Percentiles rank a stretch among this genome's conserved stretches.
Evolutionary conservation across 2,113 vertebrate genomes (phyloP).

Genomic region (Callopanchax toddi): DNA sequence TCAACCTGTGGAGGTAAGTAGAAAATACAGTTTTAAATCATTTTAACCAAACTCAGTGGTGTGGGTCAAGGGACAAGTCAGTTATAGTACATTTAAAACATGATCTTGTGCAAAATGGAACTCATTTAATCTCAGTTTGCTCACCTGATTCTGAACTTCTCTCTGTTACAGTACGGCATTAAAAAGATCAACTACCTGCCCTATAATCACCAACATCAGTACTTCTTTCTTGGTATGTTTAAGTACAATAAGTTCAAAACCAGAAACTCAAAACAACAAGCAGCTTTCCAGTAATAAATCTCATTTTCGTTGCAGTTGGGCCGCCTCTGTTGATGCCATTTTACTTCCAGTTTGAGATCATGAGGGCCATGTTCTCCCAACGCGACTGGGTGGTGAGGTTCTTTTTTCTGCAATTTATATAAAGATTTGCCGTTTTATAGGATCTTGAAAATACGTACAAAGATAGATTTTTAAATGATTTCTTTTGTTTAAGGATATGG

Average conservation of each 20-base stretch:
- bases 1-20: slow-evolving; percentile 88
- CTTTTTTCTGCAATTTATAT: background rate
- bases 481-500: slow-evolving; percentile 83
- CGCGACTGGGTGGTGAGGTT: slow-evolving; percentile 89
- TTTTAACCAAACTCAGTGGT: too few species aligned
- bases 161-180: slow-evolving; percentile 85
- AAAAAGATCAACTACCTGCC: slow-evolving; percentile 92
- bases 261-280: slow-evolving; percentile 77
- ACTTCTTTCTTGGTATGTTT: slow-evolving; percentile 93
- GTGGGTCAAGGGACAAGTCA: too few species aligned
- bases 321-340: slow-evolving; percentile 90
- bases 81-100: too few species aligned
- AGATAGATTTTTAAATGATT: background rate
- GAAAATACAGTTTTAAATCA: background rate
- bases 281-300: background rate
- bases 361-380: slow-evolving; percentile 84
- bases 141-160: slow-evolving; percentile 2
- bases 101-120: too few species aligned
- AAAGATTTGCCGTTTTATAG: background rate
- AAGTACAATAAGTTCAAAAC: slow-evolving; percentile 65
- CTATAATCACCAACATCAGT: slow-evolving; percentile 91
- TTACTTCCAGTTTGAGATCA: slow-evolving; percentile 90
- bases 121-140: too few species aligned
- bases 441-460: background rate
- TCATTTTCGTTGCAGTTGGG: slow-evolving; percentile 80